Evolutionary conservation across 1,140 invertebrate species (phyloP), one percentile per base, ranked within the genome.

Genomic region (Musca domestica): DNA sequence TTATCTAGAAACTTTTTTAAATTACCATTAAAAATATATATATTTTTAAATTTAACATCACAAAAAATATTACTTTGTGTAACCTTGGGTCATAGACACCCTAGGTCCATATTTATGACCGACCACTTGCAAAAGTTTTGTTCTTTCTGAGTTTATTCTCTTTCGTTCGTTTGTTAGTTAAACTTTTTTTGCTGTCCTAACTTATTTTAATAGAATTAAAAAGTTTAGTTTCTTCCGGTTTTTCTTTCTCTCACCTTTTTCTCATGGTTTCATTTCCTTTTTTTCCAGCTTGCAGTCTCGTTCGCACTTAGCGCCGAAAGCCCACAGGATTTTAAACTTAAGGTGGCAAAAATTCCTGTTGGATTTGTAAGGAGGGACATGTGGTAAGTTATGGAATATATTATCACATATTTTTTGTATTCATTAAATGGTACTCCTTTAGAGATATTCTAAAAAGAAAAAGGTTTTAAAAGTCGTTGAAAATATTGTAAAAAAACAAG

Each of bases 161-260:
- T 41, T 5, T 41, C 6, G 12, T 41, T 5, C 34, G 34, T 41
- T 56, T 27, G 52, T 56, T 56, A 27, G 22, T 15, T 27, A 56
- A 56, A 56, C 22, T 56, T 61, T 66, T 77, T 78, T 71, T 67
- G 64, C 68, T 70, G 67, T 72, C 71, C 70, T 72, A 48, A 67
- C 58, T 48, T 67, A 65, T 71, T 72, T 72, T 79, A 77, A 78
- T 77, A 73, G 73, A 74, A 79, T 79, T 79, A 79, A 79, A 79
- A 71, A 79, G 71, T 75, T 79, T 74, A 34, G 10, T 19, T 46
- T 56, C 6, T 23, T 15, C 22, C 25, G 1, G 22, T 63, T 30
- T 7, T 17, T 15, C 49, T 19, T 30, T 61, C 49, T 23, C 19
- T 9, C 49, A 64, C 52, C 68, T 52, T 66, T 66, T 72, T 71